These are phyloP conservation scores for Argya squamiceps DNA, from an alignment of 2,797 vertebrate species.

Conservation along the genomic window DNA sequence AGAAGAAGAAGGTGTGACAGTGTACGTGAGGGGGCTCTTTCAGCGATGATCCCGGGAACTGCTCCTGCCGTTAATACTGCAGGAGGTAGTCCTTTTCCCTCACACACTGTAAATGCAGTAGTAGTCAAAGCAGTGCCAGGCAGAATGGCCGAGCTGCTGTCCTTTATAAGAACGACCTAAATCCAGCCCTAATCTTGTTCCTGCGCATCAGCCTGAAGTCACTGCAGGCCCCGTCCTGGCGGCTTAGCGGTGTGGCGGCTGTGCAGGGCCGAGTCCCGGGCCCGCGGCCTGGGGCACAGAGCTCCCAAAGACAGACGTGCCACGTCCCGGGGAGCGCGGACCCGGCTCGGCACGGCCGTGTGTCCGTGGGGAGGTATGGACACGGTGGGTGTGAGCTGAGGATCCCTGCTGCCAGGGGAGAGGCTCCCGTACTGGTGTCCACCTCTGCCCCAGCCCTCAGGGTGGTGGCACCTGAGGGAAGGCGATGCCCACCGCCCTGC, in stretches of 20 bases:
- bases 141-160: background rate
- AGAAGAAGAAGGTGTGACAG: background rate
- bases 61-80: background rate
- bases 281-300: accelerated
- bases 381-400: background rate
- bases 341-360: accelerated
- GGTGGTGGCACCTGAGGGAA: background rate
- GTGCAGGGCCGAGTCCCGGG: accelerated
- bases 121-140: background rate
- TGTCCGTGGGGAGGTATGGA: accelerated
- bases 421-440: accelerated
- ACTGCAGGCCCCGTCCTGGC: background rate
- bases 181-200: conserved; percentile 45
- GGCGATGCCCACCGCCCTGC: accelerated
- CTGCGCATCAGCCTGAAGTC: background rate
- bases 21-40: accelerated
- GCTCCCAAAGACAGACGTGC: accelerated
- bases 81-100: background rate
- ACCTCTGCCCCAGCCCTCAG: accelerated
- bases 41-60: background rate
- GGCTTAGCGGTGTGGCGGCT: accelerated
- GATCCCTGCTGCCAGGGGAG: background rate
- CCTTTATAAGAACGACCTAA: conserved; percentile 19
- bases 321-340: accelerated
- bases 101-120: accelerated